Evolutionary conservation across 2,888 invertebrate genomes (phyloP).

Genomic region (Drosophila mimica): DNA sequence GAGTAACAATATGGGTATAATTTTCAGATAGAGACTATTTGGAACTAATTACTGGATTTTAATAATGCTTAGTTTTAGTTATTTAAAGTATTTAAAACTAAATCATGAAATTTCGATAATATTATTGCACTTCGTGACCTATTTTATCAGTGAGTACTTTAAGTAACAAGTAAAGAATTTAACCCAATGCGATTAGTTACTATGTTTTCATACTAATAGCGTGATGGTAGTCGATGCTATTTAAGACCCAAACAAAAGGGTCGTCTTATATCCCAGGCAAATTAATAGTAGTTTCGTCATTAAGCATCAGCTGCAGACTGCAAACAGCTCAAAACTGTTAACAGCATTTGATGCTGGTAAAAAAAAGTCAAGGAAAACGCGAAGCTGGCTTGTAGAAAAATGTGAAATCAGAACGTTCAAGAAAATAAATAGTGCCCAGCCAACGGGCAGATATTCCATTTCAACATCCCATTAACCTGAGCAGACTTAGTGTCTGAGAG

Average conservation of each 20-base stretch:
- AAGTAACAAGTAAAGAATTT: not conserved
- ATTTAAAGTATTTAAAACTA: not conserved
- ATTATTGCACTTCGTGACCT: not conserved
- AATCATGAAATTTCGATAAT: not conserved
- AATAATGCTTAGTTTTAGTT: too few species aligned
- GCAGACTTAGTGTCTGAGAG: conserved; percentile 54
- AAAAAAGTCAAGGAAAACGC: conserved; percentile 36
- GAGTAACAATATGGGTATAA: not conserved
- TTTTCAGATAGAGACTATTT: not conserved
- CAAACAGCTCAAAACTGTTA: conserved; percentile 21
- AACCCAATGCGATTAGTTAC: not conserved
- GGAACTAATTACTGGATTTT: not conserved
- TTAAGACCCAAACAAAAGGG: not conserved
- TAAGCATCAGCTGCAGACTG: conserved; percentile 64
- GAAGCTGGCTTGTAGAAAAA: conserved; percentile 16
- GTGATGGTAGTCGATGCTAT: not conserved
- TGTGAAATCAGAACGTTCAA: conserved; percentile 22
- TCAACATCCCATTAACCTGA: conserved; percentile 84
- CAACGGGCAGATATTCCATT: conserved; percentile 74
- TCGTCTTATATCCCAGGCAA: conserved; percentile 71
- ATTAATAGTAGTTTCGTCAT: conserved; percentile 79
- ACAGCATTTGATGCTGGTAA: conserved; percentile 30
- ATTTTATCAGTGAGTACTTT: not conserved
- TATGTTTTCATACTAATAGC: conserved; percentile 2
- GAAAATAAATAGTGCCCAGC: conserved; percentile 30